Evolutionary conservation across 2,797 vertebrate species (phyloP).

Genomic region (Labeo calbasu): DNA sequence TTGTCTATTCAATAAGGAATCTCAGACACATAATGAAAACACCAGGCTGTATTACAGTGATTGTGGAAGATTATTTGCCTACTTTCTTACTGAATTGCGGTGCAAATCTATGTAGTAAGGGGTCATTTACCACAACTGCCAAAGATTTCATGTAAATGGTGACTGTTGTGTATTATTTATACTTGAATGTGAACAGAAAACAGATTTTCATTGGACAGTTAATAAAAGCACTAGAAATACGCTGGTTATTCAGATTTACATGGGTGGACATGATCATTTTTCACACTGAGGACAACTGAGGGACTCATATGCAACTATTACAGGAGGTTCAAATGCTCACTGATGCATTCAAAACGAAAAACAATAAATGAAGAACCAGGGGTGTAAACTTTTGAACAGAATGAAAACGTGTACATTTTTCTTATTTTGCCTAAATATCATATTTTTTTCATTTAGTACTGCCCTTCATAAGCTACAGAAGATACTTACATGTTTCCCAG

Average conservation of each 20-base stretch:
- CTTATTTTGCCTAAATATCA: no score
- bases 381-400: no score
- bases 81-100: not conserved
- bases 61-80: not conserved
- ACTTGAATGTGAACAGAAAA: not conserved
- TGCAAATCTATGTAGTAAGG: not conserved
- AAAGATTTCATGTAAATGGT: not conserved
- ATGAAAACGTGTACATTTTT: no score
- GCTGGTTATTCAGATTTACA: not conserved
- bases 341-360: no score
- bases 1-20: not conserved
- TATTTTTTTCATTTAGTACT: no score
- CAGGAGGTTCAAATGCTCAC: no score
- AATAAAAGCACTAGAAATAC: not conserved
- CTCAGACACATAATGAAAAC: not conserved
- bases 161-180: not conserved
- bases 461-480: no score
- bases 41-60: not conserved
- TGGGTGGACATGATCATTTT: not conserved
- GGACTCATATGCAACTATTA: no score
- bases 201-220: not conserved
- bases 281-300: no score
- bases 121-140: not conserved
- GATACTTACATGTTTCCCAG: no score
- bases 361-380: no score